phyloP scores from a whole-genome alignment of 2,888 invertebrate genomes.

The Iphiclides podalirius region DNA sequence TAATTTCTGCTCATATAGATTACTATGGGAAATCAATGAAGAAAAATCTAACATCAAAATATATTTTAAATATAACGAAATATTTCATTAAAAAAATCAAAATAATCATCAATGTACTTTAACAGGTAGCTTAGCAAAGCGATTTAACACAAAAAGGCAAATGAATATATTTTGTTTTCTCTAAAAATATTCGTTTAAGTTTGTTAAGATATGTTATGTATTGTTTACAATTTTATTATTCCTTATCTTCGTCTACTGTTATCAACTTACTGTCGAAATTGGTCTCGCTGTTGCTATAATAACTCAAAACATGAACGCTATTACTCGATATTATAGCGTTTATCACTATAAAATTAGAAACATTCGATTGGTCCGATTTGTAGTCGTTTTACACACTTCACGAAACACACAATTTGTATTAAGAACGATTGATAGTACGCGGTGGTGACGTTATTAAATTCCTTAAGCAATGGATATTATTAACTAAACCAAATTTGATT shows the following conservation, averaged over 20 bases:
- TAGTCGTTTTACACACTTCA: neutral
- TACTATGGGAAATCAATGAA: too few species aligned
- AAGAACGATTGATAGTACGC: neutral
- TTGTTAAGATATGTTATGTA: constrained; percentile 56
- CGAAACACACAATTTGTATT: neutral
- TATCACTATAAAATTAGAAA: constrained; percentile 9
- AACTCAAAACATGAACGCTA: constrained; percentile 32
- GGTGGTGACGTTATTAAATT: neutral
- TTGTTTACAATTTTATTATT: constrained; percentile 68
- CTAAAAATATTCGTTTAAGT: constrained; percentile 56
- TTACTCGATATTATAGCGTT: constrained; percentile 20
- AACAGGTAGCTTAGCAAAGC: neutral
- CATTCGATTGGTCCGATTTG: neutral
- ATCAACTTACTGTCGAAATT: constrained; percentile 66
- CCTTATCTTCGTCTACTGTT: constrained; percentile 63
- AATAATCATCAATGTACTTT: too few species aligned
- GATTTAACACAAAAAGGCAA: neutral
- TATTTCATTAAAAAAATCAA: too few species aligned
- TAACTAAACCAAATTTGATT: constrained; percentile 24
- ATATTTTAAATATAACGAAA: too few species aligned
- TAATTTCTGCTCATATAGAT: too few species aligned
- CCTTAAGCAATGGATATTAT: neutral
- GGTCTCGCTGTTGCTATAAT: constrained; percentile 64
- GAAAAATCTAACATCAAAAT: too few species aligned
- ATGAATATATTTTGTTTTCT: constrained; percentile 44